Evolutionary conservation across 2,797 vertebrate genomes (phyloP).

Genomic region (Pangasius larnaudii): DNA sequence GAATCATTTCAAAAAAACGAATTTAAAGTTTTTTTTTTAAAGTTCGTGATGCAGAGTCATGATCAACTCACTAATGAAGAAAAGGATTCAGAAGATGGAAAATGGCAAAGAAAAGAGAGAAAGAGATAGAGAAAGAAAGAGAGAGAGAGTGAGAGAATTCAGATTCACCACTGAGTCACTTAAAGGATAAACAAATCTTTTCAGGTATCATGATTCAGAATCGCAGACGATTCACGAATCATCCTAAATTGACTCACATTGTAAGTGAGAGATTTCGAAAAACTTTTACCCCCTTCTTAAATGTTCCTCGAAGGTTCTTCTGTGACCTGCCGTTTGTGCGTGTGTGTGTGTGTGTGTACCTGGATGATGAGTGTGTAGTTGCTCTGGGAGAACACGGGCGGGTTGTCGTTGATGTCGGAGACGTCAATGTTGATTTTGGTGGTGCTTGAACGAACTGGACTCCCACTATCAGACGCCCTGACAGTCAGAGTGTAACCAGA

Average conservation of each 20-base stretch:
- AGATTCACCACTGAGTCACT: not conserved
- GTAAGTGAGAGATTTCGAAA: not conserved
- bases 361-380: conserved; percentile 97
- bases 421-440: conserved; percentile 93
- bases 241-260: not conserved
- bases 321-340: conserved; percentile 43
- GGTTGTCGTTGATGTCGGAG: conserved; percentile 96
- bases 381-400: conserved; percentile 89
- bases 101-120: not conserved
- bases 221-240: not conserved
- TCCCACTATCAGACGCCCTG: conserved; percentile 88
- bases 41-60: not conserved
- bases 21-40: not conserved
- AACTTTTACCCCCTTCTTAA: not conserved
- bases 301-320: not conserved
- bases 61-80: not conserved
- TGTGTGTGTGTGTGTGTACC: conserved; percentile 70
- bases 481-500: conserved; percentile 94
- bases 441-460: conserved; percentile 80
- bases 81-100: not conserved
- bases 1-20: not conserved
- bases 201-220: not conserved
- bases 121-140: not conserved
- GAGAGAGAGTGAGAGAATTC: not conserved
- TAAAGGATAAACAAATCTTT: not conserved